Percentiles rank a stretch among this genome's conserved stretches.
phyloP scores from a whole-genome alignment of 1,140 invertebrate genomes.

The Hyposmocoma kahamanoa region DNA sequence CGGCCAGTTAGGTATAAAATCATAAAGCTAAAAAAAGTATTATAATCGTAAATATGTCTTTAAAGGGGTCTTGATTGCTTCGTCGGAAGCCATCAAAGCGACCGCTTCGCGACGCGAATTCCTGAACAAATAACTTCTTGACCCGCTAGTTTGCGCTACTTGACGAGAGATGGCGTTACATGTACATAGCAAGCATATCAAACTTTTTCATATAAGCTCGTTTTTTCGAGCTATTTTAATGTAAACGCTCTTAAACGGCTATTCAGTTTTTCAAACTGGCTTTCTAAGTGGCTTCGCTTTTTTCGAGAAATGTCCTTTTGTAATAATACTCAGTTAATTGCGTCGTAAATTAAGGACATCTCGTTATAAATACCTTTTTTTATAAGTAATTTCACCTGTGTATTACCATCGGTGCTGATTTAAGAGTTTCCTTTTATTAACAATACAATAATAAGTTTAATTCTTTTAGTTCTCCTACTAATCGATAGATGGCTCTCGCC shows the following conservation, averaged over 20 bases:
- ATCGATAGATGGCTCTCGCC: slow-evolving; percentile 35
- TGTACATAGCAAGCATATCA: slow-evolving; percentile 45
- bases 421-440: not conserved
- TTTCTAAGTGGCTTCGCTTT: slow-evolving; percentile 63
- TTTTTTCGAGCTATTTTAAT: slow-evolving; percentile 53
- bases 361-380: slow-evolving; percentile 47
- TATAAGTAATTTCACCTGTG: no score
- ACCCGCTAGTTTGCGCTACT: slow-evolving; percentile 48
- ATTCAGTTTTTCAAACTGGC: slow-evolving; percentile 68
- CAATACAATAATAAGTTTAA: not conserved
- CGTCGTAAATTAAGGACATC: slow-evolving; percentile 47
- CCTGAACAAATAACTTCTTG: slow-evolving; percentile 54
- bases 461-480: slow-evolving; percentile 20
- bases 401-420: no score
- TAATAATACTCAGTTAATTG: slow-evolving; percentile 58
- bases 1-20: slow-evolving; percentile 61
- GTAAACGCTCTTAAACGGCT: slow-evolving; percentile 58
- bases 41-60: slow-evolving; percentile 71
- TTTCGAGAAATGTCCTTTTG: slow-evolving; percentile 46
- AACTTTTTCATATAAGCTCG: slow-evolving; percentile 35
- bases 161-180: slow-evolving; percentile 62
- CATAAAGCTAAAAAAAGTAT: slow-evolving; percentile 70
- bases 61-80: slow-evolving; percentile 71
- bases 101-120: slow-evolving; percentile 50
- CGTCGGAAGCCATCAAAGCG: slow-evolving; percentile 68